Evolutionary conservation across 2,797 vertebrate genomes (phyloP).

Genomic region (Onychomys arenicola): DNA sequence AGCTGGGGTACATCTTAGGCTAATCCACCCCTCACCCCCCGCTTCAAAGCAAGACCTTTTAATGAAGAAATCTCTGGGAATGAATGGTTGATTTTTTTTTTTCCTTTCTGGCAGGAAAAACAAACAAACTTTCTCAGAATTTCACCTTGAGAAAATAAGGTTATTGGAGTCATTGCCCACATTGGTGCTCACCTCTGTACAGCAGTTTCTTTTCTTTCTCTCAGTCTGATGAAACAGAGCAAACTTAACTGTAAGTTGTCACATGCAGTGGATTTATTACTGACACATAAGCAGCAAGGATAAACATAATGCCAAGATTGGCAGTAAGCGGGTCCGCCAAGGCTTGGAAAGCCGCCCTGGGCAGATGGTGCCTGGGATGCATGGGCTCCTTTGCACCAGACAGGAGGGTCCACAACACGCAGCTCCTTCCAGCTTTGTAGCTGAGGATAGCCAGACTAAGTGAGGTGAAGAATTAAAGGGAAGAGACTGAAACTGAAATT

Average conservation of each 20-base stretch:
- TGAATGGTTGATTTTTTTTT: background rate
- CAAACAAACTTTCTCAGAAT: background rate
- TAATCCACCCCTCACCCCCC: background rate
- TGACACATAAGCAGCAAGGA: background rate
- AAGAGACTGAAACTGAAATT: background rate
- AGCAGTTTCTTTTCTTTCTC: background rate
- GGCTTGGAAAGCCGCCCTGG: background rate
- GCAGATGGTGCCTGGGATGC: background rate
- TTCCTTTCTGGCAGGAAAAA: background rate
- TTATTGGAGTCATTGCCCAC: background rate
- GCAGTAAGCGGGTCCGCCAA: background rate
- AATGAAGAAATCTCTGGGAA: background rate
- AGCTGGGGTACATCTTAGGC: background rate
- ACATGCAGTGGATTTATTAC: background rate
- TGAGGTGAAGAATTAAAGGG: background rate
- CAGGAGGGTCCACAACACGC: background rate
- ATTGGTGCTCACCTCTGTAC: accelerated
- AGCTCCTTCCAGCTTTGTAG: background rate
- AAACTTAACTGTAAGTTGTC: background rate
- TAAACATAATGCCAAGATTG: background rate
- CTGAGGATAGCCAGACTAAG: background rate
- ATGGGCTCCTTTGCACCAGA: background rate
- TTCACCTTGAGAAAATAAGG: background rate
- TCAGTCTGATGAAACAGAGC: background rate
- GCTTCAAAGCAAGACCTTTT: background rate